Percentiles rank a stretch among this genome's conserved stretches.
Conservation (phyloP, 1,140 invertebrate species). For the Mya arenaria region DNA sequence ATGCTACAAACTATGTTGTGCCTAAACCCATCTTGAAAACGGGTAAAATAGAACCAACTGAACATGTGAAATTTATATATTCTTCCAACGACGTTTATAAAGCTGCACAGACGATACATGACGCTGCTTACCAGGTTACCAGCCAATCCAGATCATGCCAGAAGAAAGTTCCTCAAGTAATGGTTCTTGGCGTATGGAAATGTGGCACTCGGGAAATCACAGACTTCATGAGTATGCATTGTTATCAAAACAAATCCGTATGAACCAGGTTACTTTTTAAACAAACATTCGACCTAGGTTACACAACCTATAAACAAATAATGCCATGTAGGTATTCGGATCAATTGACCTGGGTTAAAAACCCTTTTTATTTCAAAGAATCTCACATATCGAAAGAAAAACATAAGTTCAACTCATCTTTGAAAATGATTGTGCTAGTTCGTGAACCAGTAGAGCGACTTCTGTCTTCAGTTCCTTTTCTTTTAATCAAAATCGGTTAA, state of each 20-base stretch:
- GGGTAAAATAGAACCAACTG: too few species aligned
- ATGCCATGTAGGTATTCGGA: conserved; percentile 5
- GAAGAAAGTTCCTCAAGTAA: not conserved
- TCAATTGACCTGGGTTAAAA: not conserved
- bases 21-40: too few species aligned
- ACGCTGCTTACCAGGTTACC: too few species aligned
- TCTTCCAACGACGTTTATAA: too few species aligned
- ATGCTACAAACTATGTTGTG: too few species aligned
- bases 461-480: not conserved
- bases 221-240: not conserved
- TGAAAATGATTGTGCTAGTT: not conserved
- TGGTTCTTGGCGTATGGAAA: not conserved
- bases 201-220: not conserved
- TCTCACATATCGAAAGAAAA: not conserved
- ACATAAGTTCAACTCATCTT: not conserved
- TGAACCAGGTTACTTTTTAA: not conserved
- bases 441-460: not conserved
- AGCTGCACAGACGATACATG: too few species aligned
- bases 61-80: too few species aligned
- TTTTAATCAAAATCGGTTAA: not conserved
- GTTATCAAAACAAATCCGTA: not conserved
- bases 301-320: not conserved
- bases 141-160: too few species aligned
- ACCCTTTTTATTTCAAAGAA: not conserved
- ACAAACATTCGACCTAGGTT: not conserved